Conservation (phyloP, 2,888 invertebrate species). For the Chromoteleia sp. region DNA sequence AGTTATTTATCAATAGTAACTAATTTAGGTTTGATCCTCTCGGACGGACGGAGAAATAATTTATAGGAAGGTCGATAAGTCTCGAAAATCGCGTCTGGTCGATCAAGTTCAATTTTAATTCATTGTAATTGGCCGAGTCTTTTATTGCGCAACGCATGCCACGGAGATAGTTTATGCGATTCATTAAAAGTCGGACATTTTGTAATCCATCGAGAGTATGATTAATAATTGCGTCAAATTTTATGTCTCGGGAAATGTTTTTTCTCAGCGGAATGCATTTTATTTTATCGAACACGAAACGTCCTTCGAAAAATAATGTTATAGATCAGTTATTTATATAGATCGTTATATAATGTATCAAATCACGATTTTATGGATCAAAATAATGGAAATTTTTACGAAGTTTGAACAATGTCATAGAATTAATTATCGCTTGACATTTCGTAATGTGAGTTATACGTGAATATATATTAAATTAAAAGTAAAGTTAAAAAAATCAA, state of each 20-base stretch:
- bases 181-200: constrained; percentile 21
- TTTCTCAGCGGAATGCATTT: constrained; percentile 1
- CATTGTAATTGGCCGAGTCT: constrained; percentile 24
- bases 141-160: constrained; percentile 20
- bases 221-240: constrained; percentile 55
- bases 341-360: constrained; percentile 16
- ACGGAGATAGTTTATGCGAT: constrained; percentile 4
- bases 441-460: no score
- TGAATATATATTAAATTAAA: no score
- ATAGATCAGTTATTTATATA: constrained; percentile 51
- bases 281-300: constrained; percentile 31
- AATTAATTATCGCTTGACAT: no score
- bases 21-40: neutral
- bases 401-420: no score
- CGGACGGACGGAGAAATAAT: constrained; percentile 19
- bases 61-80: constrained; percentile 32
- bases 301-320: constrained; percentile 43
- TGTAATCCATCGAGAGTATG: constrained; percentile 14
- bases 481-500: neutral
- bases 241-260: constrained; percentile 35
- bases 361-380: neutral
- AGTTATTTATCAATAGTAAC: constrained; percentile 14
- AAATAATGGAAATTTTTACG: constrained; percentile 14
- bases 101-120: constrained; percentile 29
- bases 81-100: constrained; percentile 37